A percentile compares a stretch with the other conserved stretches of the same genome.
These are phyloP conservation scores for Diabrotica balteata DNA, from an alignment of 2,888 invertebrate species.

Conservation along the genomic window DNA sequence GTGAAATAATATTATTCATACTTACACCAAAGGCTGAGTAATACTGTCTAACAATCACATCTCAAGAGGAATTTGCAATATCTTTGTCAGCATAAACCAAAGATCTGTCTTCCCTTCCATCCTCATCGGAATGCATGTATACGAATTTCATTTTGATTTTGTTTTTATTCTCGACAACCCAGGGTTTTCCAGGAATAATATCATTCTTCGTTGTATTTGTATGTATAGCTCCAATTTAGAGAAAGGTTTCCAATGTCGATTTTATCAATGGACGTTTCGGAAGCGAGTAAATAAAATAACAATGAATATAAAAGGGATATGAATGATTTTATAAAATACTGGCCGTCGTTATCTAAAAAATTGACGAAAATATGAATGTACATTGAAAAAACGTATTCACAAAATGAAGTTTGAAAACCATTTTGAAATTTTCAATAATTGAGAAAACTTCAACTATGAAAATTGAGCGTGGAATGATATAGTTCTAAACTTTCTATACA, in stretches of 20 bases:
- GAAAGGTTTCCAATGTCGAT: constrained; percentile 35
- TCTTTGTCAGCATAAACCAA: constrained; percentile 25
- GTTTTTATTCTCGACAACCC: constrained; percentile 36
- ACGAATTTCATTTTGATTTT: constrained; percentile 36
- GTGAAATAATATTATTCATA: constrained; percentile 2
- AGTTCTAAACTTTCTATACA: too few relatives aligned
- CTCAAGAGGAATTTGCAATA: constrained; percentile 28
- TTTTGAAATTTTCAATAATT: too few relatives aligned
- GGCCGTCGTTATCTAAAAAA: not conserved
- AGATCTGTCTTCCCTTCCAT: constrained; percentile 26
- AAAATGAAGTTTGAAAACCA: too few relatives aligned
- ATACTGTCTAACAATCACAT: constrained; percentile 6
- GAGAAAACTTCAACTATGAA: too few relatives aligned
- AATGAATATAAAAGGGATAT: constrained; percentile 37
- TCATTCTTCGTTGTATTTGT: constrained; percentile 33
- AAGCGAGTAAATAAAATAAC: constrained; percentile 33
- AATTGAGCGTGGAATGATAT: too few relatives aligned
- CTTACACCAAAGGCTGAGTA: not conserved
- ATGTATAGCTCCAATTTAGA: constrained; percentile 32
- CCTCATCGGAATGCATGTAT: constrained; percentile 32
- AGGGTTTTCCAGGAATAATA: constrained; percentile 25
- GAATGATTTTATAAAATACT: constrained; percentile 28
- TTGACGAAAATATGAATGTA: constrained; percentile 5
- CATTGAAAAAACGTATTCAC: constrained; percentile 1
- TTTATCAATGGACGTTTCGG: constrained; percentile 29